Evolutionary conservation across 2,888 invertebrate species (phyloP), one percentile per base, ranked within the genome.

Genomic region (Campoplex nolae): DNA sequence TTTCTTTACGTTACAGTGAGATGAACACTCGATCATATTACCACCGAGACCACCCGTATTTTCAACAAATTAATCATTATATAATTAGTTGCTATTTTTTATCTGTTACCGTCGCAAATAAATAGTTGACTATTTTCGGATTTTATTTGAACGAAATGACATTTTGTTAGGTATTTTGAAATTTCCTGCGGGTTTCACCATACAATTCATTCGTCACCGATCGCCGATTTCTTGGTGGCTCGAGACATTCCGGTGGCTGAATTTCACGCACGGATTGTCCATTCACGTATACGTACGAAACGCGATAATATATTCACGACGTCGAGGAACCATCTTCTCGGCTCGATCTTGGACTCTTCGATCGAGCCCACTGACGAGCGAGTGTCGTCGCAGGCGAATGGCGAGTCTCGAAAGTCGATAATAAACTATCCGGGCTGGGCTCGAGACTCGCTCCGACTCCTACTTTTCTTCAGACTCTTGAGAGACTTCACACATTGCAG

Each of bases 361-460:
- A 45, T 58, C 23, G 48, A 51, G 74, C 54, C 8, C 45, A n/a
- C 62, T 85, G 85, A 78, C 85, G 82, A 78, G 85, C 16, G 67
- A 78, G 73, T 81, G 70, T 76, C 80, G 79, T 71, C 51, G 54
- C 75, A 71, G 80, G 80, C 80, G 81, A 85, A 85, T 77, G 76
- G 70, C 76, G 76, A 77, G 58, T 6, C 79, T 62, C 18, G 45
- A 56, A 67, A 76, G 71, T 73, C 81, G 82, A 79, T 75, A 75
- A 86, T 86, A 83, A 86, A 86, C 75, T 54, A 86, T 86, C 83
- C 82, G 45, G 85, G 76, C 62, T 77, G 68, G 65, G 45, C 51
- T 62, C 16, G 16, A 32, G 16, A 62, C 62, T 71, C 32, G 58
- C 13, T 67, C 51, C 73, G 67, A 28, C 58, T 56, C 62, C 45